Evolutionary conservation across 2,113 vertebrate species (phyloP).

Genomic region (Lampris megalopsis): DNA sequence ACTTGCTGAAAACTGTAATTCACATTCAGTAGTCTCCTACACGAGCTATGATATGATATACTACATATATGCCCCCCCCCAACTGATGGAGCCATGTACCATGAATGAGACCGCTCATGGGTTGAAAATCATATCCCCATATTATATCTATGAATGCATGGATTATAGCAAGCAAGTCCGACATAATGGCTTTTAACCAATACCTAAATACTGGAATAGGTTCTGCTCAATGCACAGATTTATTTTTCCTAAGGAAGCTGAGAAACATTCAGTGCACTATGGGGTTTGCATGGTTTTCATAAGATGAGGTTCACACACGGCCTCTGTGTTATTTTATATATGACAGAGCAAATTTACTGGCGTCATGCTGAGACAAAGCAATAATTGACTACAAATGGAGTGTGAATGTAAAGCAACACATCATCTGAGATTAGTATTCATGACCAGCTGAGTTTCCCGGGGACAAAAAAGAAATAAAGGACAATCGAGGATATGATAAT

Average conservation of each 20-base stretch:
- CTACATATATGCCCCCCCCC: no score
- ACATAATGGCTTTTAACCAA: slow-evolving; percentile 53
- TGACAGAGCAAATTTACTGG: neutral
- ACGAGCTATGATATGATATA: no score
- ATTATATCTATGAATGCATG: neutral
- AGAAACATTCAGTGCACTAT: slow-evolving; percentile 29
- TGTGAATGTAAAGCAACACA: neutral
- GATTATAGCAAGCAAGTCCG: slow-evolving; percentile 14
- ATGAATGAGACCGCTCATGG: neutral
- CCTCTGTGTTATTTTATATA: neutral
- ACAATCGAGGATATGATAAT: no score
- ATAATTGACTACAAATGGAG: neutral
- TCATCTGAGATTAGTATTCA: no score
- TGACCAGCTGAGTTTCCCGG: no score
- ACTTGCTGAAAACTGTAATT: no score
- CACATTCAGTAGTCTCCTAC: no score
- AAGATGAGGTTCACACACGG: neutral
- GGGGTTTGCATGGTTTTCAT: slow-evolving; percentile 32
- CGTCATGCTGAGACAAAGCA: neutral
- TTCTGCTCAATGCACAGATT: slow-evolving; percentile 54
- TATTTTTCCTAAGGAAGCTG: slow-evolving; percentile 62
- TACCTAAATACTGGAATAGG: slow-evolving; percentile 63
- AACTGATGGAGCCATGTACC: no score
- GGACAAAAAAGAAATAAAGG: no score
- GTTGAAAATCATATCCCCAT: neutral